phyloP scores from a whole-genome alignment of 2,888 invertebrate species.

The Pyrocoelia pectoralis region DNA sequence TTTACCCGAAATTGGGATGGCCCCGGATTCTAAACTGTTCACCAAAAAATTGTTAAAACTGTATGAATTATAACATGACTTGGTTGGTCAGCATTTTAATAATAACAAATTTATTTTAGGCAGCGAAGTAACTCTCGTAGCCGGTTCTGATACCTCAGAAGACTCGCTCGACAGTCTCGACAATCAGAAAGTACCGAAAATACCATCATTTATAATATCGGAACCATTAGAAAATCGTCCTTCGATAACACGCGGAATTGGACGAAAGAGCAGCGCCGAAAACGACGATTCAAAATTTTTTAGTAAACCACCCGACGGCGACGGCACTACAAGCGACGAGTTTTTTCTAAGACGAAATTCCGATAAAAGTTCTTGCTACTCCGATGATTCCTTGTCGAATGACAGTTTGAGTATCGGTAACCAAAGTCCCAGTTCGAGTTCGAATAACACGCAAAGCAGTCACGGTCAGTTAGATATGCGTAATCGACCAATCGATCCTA shows the following conservation, averaged over 20 bases:
- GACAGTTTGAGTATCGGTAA: slow-evolving; percentile 62
- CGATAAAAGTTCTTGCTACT: slow-evolving; percentile 74
- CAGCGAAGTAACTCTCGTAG: slow-evolving; percentile 81
- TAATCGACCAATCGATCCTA: slow-evolving; percentile 47
- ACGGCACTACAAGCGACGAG: slow-evolving; percentile 48
- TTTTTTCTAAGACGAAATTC: slow-evolving; percentile 70
- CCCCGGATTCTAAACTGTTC: no score
- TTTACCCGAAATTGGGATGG: no score
- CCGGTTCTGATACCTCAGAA: slow-evolving; percentile 75
- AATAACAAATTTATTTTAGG: slow-evolving; percentile 63
- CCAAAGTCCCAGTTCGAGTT: slow-evolving; percentile 58
- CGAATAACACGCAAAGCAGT: slow-evolving; percentile 55
- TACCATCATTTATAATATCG: slow-evolving; percentile 74
- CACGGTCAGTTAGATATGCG: slow-evolving; percentile 53
- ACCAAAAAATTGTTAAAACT: no score
- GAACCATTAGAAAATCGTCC: slow-evolving; percentile 79
- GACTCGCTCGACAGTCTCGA: slow-evolving; percentile 76
- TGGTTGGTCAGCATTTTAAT: no score
- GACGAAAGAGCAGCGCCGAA: slow-evolving; percentile 70
- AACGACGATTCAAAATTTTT: slow-evolving; percentile 50
- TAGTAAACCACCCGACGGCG: slow-evolving; percentile 36
- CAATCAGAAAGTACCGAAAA: slow-evolving; percentile 60
- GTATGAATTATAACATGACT: no score
- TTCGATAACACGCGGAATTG: slow-evolving; percentile 78
- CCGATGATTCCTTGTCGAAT: slow-evolving; percentile 77